Evolutionary conservation across 2,888 invertebrate species (phyloP), one percentile per base, ranked within the genome.

Genomic region (Eupithecia inturbata): DNA sequence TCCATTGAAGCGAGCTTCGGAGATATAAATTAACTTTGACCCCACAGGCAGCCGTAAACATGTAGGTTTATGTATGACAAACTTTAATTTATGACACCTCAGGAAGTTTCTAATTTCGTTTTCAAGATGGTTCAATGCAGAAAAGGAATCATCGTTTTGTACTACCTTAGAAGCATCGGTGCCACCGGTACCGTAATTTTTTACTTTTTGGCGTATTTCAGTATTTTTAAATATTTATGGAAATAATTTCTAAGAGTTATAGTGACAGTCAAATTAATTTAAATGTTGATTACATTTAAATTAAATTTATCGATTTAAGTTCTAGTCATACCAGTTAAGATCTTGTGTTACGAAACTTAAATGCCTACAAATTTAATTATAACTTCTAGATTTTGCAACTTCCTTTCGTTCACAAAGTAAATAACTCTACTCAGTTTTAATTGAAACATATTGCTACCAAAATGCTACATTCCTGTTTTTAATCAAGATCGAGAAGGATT

Each of bases 61-160:
- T 83, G 82, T 83, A 83, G 80, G 82, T 92, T 92, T 91, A 91
- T 88, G 88, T 85, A 84, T 87, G 89, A 87, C 89, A 87, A 80
- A 79, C 75, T 76, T 75, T 78, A 86, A 85, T 89, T 91, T 90
- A 90, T 82, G 82, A 83, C 83, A 57, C 77, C 76, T 78, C 60
- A 74, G 77, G 77, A 80, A 78, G 70, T 79, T 77, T 74, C 75
- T 76, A 78, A 71, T 66, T 41, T 66, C 77, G 74, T 80, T 81
- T 80, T 79, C 80, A 68, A 67, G 67, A 71, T 57, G 71, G 49
- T 76, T 14, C 9, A 66, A 22, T 66, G 39, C 36, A 31, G 19
- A 64, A 64, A 64, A n/a, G 4, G 1, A 64, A 66, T 66, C 12
- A 66, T 41, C 22, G 39, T 66, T 16, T 22, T 64, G n/a, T 16